phyloP scores from a whole-genome alignment of 2,797 vertebrate genomes.

The Antennarius maculatus region DNA sequence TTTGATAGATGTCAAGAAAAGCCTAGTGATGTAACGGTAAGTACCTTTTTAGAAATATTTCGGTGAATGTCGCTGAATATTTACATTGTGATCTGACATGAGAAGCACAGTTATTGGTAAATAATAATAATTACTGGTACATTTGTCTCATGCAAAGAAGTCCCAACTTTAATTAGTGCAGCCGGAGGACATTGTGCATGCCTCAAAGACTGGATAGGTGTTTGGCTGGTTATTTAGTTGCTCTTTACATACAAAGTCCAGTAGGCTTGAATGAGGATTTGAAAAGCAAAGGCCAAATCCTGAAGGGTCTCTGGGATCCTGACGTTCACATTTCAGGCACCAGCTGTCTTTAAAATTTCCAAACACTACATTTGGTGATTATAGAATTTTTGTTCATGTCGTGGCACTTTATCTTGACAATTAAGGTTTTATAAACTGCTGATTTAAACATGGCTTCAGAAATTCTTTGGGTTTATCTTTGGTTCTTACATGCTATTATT shows the following conservation, averaged over 20 bases:
- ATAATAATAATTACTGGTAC: background rate
- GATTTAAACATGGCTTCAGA: constrained; percentile 10
- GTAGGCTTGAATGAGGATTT: constrained; percentile 9
- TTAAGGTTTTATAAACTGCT: constrained; percentile 20
- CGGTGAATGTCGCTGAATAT: constrained; percentile 40
- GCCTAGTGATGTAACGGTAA: constrained; percentile 12
- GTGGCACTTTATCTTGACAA: constrained; percentile 51
- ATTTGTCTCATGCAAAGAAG: constrained; percentile 19
- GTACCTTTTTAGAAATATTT: constrained; percentile 38
- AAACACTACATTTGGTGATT: background rate
- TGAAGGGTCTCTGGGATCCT: background rate
- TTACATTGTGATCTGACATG: constrained; percentile 23
- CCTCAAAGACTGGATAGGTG: constrained; percentile 12
- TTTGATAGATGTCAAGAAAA: constrained; percentile 40
- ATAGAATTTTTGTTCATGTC: constrained; percentile 36
- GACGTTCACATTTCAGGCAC: constrained; percentile 17
- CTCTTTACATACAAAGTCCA: background rate
- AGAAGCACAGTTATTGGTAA: constrained; percentile 17
- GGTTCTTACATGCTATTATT: constrained; percentile 15
- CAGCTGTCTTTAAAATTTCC: background rate
- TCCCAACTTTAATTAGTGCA: constrained; percentile 5
- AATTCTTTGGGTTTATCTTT: background rate
- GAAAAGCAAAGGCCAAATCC: constrained; percentile 19
- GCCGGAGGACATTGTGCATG: constrained; percentile 7
- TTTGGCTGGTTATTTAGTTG: constrained; percentile 26